phyloP scores from a whole-genome alignment of 2,113 vertebrate genomes.

The Tympanuchus pallidicinctus region DNA sequence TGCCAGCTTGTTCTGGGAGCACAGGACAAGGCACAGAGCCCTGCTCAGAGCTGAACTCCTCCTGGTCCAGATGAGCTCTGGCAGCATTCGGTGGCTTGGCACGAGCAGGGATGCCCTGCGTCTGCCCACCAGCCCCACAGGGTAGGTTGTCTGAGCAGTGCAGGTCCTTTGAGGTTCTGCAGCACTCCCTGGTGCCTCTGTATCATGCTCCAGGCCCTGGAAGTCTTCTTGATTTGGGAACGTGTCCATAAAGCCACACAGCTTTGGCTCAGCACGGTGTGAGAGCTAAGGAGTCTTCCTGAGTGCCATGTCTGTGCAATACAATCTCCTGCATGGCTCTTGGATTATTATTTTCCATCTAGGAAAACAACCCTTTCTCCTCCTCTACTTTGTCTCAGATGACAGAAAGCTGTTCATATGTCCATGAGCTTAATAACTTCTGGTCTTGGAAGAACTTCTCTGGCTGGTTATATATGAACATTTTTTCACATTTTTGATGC shows the following conservation, averaged over 20 bases:
- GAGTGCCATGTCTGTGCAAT: background rate
- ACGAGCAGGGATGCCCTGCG: accelerated
- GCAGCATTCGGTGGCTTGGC: background rate
- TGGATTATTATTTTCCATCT: background rate
- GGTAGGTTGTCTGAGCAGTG: background rate
- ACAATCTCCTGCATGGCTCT: background rate
- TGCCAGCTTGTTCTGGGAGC: constrained; percentile 5
- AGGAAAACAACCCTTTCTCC: background rate
- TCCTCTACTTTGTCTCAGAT: background rate
- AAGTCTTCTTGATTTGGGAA: background rate
- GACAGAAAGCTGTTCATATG: background rate
- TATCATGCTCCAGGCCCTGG: background rate
- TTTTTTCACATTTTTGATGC: background rate
- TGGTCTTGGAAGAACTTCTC: background rate
- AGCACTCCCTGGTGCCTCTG: background rate
- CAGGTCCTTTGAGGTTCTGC: background rate
- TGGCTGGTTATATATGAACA: background rate
- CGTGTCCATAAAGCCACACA: accelerated
- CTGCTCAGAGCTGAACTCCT: background rate
- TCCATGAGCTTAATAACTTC: background rate
- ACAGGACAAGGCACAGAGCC: background rate
- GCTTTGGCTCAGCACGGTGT: accelerated
- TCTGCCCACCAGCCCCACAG: accelerated
- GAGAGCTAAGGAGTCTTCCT: background rate
- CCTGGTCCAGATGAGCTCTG: background rate